phyloP scores from a whole-genome alignment of 2,797 vertebrate genomes.

The Paramormyrops hopkinsi region DNA sequence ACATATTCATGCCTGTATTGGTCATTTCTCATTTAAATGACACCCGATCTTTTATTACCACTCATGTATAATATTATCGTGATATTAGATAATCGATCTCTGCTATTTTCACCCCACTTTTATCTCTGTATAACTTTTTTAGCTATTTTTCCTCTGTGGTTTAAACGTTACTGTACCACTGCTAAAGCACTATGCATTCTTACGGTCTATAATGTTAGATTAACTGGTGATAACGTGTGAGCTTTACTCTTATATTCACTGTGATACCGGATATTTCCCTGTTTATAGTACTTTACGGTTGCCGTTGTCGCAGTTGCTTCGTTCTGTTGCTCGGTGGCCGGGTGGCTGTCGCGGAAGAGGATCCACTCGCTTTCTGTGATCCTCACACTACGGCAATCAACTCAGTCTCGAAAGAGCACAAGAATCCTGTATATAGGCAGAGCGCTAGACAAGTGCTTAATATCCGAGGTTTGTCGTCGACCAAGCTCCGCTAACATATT shows the following conservation, averaged over 20 bases:
- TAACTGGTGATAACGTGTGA: not conserved
- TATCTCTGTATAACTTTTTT: not conserved
- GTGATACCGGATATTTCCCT: not conserved
- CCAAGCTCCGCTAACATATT: not conserved
- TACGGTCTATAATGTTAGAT: conserved; percentile 9
- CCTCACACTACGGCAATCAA: not conserved
- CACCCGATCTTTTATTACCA: not conserved
- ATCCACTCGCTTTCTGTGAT: not conserved
- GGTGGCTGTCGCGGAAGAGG: not conserved
- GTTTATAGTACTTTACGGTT: not conserved
- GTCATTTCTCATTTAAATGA: not conserved
- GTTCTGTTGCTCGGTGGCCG: not conserved
- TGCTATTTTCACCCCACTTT: not conserved
- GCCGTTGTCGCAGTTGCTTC: not conserved
- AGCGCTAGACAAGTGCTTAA: not conserved
- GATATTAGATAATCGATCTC: not conserved
- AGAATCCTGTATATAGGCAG: not conserved
- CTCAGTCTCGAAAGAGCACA: not conserved
- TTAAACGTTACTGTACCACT: conserved; percentile 5
- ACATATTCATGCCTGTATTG: not conserved
- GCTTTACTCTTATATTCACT: conserved; percentile 8
- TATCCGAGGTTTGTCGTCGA: not conserved
- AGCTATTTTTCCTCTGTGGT: not conserved
- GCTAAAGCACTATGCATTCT: conserved; percentile 12
- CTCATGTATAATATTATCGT: not conserved